A percentile compares a stretch with the other conserved stretches of the same genome.
Evolutionary conservation across 1,140 invertebrate genomes (phyloP).

Genomic region (Gonatopus flavifemur): DNA sequence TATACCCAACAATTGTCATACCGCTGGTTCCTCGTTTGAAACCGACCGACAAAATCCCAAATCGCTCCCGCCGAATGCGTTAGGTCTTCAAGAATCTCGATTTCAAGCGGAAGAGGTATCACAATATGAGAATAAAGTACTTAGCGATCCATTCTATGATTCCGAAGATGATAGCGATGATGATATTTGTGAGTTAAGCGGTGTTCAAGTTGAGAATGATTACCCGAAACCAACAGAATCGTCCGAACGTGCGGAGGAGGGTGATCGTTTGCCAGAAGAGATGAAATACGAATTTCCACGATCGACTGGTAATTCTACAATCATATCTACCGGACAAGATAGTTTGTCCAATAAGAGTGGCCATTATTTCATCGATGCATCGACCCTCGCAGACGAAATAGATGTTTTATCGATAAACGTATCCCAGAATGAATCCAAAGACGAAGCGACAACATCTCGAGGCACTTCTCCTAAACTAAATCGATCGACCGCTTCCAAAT

Average conservation of each 20-base stretch:
- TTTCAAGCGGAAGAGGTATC: constrained; percentile 38
- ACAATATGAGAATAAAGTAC: constrained; percentile 46
- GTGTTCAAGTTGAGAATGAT: too few relatives aligned
- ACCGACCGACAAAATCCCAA: constrained; percentile 31
- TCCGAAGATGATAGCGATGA: constrained; percentile 44
- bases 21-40: constrained; percentile 37
- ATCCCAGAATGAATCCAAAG: constrained; percentile 17
- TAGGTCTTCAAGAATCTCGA: constrained; percentile 29
- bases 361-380: constrained; percentile 75
- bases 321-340: too few relatives aligned
- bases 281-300: too few relatives aligned
- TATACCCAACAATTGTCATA: constrained; percentile 19
- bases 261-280: too few relatives aligned
- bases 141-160: constrained; percentile 51
- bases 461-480: too few relatives aligned
- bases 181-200: too few relatives aligned
- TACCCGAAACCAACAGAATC: too few relatives aligned
- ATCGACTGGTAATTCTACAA: constrained; percentile 32
- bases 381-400: constrained; percentile 69
- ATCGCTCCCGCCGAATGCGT: constrained; percentile 33
- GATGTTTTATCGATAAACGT: constrained; percentile 40
- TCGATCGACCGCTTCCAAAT: constrained; percentile 18
- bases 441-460: too few relatives aligned
- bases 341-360: constrained; percentile 46
- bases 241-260: too few relatives aligned